Conservation (phyloP, 35 echinoderm and acorn worm genomes). For the Apostichopus japonicus region DNA sequence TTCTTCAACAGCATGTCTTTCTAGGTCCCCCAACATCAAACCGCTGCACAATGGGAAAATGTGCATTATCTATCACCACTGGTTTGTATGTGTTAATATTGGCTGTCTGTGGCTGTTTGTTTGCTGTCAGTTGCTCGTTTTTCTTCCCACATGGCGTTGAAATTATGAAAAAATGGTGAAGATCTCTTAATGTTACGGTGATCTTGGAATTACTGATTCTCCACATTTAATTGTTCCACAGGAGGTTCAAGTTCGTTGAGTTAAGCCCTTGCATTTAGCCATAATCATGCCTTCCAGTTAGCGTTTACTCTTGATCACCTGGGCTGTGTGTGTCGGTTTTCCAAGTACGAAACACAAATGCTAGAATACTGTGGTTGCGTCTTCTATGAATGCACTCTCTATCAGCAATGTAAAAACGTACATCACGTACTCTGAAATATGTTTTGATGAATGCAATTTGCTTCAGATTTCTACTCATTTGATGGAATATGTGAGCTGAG, state of each 20-base stretch:
- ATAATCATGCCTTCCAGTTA: neutral
- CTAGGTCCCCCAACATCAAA: constrained; percentile 2
- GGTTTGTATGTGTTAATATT: neutral
- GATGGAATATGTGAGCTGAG: constrained; percentile 7
- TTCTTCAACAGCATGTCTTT: neutral
- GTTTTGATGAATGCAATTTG: neutral
- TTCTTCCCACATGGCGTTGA: neutral
- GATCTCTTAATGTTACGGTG: neutral
- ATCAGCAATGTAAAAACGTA: constrained; percentile 16
- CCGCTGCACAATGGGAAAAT: constrained; percentile 29
- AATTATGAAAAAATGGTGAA: neutral
- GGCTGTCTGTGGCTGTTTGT: neutral
- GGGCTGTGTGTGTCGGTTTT: neutral
- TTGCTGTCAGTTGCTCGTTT: neutral
- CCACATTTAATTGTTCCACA: neutral
- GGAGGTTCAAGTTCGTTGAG: neutral
- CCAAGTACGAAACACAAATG: neutral
- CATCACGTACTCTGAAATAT: neutral
- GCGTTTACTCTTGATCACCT: neutral
- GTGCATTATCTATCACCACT: neutral
- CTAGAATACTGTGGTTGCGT: neutral
- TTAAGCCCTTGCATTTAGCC: neutral
- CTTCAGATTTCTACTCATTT: neutral
- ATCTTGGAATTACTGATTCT: neutral
- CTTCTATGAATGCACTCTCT: neutral